Evolutionary conservation across 2,113 vertebrate species (phyloP).

Genomic region (Spermophilus dauricus): DNA sequence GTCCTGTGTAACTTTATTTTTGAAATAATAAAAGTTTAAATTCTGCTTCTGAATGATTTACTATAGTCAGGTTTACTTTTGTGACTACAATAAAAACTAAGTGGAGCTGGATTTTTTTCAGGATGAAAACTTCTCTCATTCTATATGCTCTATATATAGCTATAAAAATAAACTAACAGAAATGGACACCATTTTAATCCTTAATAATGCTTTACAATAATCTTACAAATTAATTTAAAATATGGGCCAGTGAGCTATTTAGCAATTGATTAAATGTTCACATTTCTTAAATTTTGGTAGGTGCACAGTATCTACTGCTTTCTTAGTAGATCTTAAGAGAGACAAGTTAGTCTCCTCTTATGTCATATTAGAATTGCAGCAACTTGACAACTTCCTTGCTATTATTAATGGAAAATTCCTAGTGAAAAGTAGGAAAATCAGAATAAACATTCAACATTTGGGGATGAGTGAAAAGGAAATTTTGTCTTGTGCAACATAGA

Average conservation of each 20-base stretch:
- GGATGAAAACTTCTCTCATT: not conserved
- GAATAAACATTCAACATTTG: not conserved
- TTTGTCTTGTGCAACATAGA: not conserved
- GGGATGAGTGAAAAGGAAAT: fast-evolving
- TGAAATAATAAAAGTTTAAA: not conserved
- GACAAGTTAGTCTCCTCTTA: not conserved
- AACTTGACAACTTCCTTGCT: not conserved
- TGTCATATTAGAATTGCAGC: not conserved
- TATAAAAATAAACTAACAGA: not conserved
- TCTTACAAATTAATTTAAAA: not conserved
- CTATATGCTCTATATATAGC: too few species aligned
- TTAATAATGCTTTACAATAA: not conserved
- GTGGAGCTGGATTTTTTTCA: not conserved
- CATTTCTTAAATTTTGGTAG: not conserved
- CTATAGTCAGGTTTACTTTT: not conserved
- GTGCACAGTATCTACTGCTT: not conserved
- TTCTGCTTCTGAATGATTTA: not conserved
- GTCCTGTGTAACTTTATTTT: not conserved
- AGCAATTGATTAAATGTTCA: not conserved
- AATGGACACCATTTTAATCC: not conserved
- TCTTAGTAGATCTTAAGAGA: not conserved
- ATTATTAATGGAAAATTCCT: not conserved
- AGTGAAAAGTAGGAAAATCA: not conserved
- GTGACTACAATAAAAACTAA: not conserved
- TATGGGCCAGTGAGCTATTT: not conserved